Evolutionary conservation across 2,113 vertebrate species (phyloP), one percentile per base, ranked within the genome.

Genomic region (Origma solitaria): DNA sequence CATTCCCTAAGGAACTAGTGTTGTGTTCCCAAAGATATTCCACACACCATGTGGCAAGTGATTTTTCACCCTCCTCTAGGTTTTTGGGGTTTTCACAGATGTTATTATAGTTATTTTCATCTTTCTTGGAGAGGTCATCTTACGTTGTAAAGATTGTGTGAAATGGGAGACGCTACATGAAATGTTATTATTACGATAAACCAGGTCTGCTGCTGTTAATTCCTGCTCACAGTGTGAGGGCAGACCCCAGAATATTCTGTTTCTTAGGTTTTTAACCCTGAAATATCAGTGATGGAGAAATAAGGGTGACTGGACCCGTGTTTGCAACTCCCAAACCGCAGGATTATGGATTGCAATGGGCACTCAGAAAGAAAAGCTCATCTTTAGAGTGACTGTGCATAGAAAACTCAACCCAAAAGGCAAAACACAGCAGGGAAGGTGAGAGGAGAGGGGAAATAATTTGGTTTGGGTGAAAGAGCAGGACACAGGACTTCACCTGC

Each of bases 71-170:
- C 49, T 82, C 51, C 50, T 71, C 54, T 82, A 66, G 25, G 11
- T 49, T 84, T 92, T 58, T 3, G 30, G 33, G 20, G 3, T 40
- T 96, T 96, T 95, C 91, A 93, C 69, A 96, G 92, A 97, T 95
- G 88, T 94, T 96, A 96, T 97, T 97, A 87, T 82, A 96, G 96
- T 86, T 97, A 68, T 96, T 97, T 97, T 92, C 85, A 94, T 94
- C 78, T 96, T 97, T 83, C 95, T 87, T 66, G 56, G 95, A 93
- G 95, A 95, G 72, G 94, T 90, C 88, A 88, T 96, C 91, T 90
- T 83, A 65, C 14, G 9, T 89, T 93, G 69, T 88, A 97, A 97
- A 88, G 89, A 90, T 8, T 88, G 83, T 72, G 86, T 92, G 94
- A 97, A 96, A 96, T 84, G 85, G 60, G 64, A 96, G 89, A 86